Evolutionary conservation across 2,888 invertebrate species (phyloP).

Genomic region (Anodontia alba): DNA sequence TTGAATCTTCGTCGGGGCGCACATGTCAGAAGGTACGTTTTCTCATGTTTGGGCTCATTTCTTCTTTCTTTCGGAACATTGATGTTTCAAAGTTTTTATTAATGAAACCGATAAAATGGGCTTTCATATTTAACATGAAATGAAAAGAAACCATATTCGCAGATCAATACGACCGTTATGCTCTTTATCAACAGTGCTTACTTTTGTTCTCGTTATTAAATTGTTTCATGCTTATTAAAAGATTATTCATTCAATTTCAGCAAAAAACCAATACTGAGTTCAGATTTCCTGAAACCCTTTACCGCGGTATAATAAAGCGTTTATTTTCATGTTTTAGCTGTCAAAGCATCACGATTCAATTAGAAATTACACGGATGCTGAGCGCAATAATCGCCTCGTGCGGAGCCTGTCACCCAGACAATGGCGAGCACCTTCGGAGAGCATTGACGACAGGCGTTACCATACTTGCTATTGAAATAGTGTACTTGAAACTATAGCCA

Average conservation of each 20-base stretch:
- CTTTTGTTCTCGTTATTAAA: slow-evolving; percentile 14
- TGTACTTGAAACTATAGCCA: neutral
- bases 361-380: slow-evolving; percentile 21
- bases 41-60: too few relatives aligned
- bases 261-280: slow-evolving; percentile 14
- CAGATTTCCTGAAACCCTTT: slow-evolving; percentile 14
- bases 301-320: slow-evolving; percentile 3
- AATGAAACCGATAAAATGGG: slow-evolving; percentile 12
- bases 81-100: slow-evolving; percentile 15
- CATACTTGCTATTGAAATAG: neutral
- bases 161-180: slow-evolving; percentile 7
- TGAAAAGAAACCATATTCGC: slow-evolving; percentile 1
- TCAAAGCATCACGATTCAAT: slow-evolving; percentile 13
- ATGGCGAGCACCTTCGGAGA: slow-evolving; percentile 4
- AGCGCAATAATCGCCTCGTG: slow-evolving; percentile 17
- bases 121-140: slow-evolving; percentile 9
- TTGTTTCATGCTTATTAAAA: slow-evolving; percentile 17
- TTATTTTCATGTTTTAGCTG: slow-evolving; percentile 14
- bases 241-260: slow-evolving; percentile 16
- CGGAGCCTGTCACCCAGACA: slow-evolving; percentile 14
- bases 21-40: too few relatives aligned
- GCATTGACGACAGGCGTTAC: neutral
- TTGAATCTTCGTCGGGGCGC: too few relatives aligned
- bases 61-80: slow-evolving; percentile 12
- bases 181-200: slow-evolving; percentile 2